phyloP scores from a whole-genome alignment of 2,113 vertebrate species.

The Rattus rattus region DNA sequence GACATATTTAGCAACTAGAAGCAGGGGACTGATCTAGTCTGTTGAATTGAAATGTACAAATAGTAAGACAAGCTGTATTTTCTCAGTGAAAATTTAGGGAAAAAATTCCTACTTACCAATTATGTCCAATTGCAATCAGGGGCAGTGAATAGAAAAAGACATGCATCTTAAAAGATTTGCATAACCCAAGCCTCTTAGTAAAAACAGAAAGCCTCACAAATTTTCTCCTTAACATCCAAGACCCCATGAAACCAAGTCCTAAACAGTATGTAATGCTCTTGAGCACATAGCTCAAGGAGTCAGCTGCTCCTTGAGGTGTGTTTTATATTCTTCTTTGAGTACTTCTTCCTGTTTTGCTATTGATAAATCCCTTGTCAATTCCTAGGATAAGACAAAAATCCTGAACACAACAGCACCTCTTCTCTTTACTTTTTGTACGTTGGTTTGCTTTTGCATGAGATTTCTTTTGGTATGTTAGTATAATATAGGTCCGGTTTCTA shows the following conservation, averaged over 20 bases:
- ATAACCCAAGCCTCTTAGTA: neutral
- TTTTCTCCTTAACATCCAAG: neutral
- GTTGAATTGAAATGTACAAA: too few species aligned
- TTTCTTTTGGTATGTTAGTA: neutral
- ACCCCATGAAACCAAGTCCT: neutral
- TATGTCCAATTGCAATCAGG: neutral
- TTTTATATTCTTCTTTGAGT: neutral
- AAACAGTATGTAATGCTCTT: neutral
- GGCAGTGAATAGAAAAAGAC: neutral
- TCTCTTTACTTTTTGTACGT: neutral
- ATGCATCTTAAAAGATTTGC: neutral
- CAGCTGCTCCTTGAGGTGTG: accelerated
- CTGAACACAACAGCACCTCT: neutral
- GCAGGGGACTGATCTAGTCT: too few species aligned
- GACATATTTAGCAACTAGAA: neutral
- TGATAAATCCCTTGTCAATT: neutral
- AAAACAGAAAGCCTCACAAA: neutral
- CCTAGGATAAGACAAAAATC: neutral
- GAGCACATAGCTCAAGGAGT: neutral
- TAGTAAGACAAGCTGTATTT: neutral
- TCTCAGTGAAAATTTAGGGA: neutral
- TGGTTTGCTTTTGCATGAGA: neutral
- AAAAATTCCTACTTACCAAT: neutral
- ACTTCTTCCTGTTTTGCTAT: neutral
- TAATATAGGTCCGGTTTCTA: neutral